A percentile compares a stretch with the other conserved stretches of the same genome.
Evolutionary conservation across 2,797 vertebrate species (phyloP).

Genomic region (Mastacembelus armatus): DNA sequence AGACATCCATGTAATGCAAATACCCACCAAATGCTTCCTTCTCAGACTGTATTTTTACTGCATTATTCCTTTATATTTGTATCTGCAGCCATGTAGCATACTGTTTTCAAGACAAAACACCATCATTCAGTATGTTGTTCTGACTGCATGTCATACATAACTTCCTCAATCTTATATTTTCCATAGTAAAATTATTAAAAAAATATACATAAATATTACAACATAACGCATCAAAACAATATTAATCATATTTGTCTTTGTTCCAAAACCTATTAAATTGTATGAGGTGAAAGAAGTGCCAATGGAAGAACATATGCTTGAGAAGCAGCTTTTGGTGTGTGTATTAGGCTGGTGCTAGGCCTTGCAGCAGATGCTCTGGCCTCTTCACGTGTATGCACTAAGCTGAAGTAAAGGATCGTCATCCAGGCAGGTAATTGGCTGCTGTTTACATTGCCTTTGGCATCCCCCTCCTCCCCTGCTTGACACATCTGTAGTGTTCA

Average conservation of each 20-base stretch:
- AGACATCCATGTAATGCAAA: too few relatives aligned
- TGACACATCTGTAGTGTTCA: constrained; percentile 82
- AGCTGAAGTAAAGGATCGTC: constrained; percentile 69
- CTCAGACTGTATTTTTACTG: neutral
- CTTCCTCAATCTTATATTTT: neutral
- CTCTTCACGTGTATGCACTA: constrained; percentile 56
- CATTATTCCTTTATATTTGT: neutral
- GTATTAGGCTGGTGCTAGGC: too few relatives aligned
- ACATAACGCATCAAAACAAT: neutral
- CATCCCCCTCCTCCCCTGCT: constrained; percentile 56
- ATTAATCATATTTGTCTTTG: neutral
- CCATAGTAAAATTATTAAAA: neutral
- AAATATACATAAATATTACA: neutral
- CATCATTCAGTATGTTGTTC: neutral
- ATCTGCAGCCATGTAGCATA: neutral
- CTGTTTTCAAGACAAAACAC: neutral
- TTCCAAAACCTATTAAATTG: neutral
- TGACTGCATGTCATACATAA: neutral
- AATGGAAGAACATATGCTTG: neutral
- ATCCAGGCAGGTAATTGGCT: constrained; percentile 82
- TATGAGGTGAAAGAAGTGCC: constrained; percentile 1
- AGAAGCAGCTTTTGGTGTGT: too few relatives aligned
- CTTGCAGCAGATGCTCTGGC: constrained; percentile 60
- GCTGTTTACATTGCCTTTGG: constrained; percentile 77
- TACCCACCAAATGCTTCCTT: neutral